phyloP scores from a whole-genome alignment of 2,888 invertebrate species.

The Eudemis profundana region DNA sequence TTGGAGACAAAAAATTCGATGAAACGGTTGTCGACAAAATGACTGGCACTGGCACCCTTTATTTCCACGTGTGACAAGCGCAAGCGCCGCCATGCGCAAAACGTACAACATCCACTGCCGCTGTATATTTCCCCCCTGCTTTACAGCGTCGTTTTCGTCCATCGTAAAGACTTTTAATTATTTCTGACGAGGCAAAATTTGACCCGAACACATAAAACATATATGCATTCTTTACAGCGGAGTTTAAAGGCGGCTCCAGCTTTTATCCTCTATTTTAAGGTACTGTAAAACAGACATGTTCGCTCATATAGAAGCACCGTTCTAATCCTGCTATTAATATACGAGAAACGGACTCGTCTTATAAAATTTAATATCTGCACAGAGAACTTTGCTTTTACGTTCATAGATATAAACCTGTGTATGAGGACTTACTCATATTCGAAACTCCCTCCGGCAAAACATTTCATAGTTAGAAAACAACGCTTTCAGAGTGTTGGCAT shows the following conservation, averaged over 20 bases:
- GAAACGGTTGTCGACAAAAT: too few species aligned
- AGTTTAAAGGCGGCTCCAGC: slow-evolving; percentile 57
- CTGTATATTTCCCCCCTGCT: slow-evolving; percentile 69
- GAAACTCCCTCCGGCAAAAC: slow-evolving; percentile 27
- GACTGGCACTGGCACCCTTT: too few species aligned
- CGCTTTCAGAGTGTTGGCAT: slow-evolving; percentile 37
- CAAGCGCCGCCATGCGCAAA: neutral
- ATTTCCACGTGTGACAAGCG: neutral
- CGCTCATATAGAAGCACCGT: neutral
- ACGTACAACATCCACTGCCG: neutral
- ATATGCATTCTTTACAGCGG: slow-evolving; percentile 64
- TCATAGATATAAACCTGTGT: slow-evolving; percentile 33
- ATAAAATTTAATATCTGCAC: slow-evolving; percentile 21
- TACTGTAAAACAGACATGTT: slow-evolving; percentile 53
- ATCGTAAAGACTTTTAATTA: slow-evolving; percentile 79
- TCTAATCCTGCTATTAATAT: slow-evolving; percentile 4
- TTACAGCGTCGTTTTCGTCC: slow-evolving; percentile 68
- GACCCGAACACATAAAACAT: slow-evolving; percentile 50
- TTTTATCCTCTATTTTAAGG: slow-evolving; percentile 63
- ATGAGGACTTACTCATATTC: slow-evolving; percentile 26
- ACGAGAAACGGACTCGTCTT: slow-evolving; percentile 10
- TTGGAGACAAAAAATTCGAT: too few species aligned
- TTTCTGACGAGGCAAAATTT: slow-evolving; percentile 58
- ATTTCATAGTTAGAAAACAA: slow-evolving; percentile 43
- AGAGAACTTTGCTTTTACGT: slow-evolving; percentile 42